A percentile compares a stretch with the other conserved stretches of the same genome.
phyloP scores from a whole-genome alignment of 2,113 vertebrate species.

The Etheostoma spectabile region DNA sequence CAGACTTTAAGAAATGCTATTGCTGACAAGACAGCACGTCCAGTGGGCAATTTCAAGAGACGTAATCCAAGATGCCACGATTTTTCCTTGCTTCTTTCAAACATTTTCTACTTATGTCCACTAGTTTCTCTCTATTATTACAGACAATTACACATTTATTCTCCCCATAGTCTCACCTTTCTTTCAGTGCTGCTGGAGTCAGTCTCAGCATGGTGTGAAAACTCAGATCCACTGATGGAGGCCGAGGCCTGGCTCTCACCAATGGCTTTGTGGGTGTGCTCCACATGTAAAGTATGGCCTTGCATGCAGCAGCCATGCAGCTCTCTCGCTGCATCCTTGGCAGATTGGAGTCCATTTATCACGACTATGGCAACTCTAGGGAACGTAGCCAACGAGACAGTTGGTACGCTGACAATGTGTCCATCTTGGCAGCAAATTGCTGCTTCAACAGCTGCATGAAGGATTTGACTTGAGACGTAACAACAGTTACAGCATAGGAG shows the following conservation, averaged over 20 bases:
- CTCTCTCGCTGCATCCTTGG: constrained; percentile 59
- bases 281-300: constrained; percentile 54
- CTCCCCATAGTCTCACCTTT: constrained; percentile 22
- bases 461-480: background rate
- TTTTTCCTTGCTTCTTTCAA: background rate
- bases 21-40: background rate
- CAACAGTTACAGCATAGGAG: background rate
- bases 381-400: background rate
- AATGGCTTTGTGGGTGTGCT: constrained; percentile 26
- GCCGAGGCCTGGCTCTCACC: constrained; percentile 1
- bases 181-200: background rate
- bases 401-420: background rate
- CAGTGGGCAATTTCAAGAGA: background rate
- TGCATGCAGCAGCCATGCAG: constrained; percentile 58
- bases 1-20: no score
- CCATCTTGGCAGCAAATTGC: background rate
- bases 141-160: background rate
- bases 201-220: background rate
- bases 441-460: background rate
- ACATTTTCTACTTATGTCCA: background rate
- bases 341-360: constrained; percentile 35
- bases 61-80: background rate
- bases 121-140: background rate
- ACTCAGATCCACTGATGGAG: background rate
- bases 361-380: constrained; percentile 71